These are phyloP conservation scores for Rhinoraja longicauda DNA, from an alignment of 2,797 vertebrate genomes.

Conservation along the genomic window DNA sequence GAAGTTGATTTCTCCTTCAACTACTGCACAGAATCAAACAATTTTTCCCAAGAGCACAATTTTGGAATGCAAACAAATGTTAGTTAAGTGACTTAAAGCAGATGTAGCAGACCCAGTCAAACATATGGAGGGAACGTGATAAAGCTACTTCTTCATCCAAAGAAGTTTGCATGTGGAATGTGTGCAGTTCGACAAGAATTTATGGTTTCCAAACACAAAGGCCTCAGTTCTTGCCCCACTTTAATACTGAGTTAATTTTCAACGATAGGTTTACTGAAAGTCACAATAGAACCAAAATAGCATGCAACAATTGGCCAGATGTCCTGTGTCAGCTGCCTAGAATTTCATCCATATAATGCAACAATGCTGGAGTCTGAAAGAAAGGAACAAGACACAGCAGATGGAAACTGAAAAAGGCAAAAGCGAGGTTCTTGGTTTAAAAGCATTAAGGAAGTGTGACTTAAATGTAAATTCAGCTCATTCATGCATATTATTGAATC, in stretches of 20 bases:
- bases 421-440: background rate
- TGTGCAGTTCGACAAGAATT: background rate
- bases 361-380: background rate
- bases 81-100: background rate
- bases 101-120: background rate
- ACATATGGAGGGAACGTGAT: background rate
- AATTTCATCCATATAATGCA: background rate
- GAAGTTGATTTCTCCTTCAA: background rate
- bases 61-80: background rate
- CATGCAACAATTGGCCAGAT: conserved; percentile 17
- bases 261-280: background rate
- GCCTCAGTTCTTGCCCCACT: background rate
- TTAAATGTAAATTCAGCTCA: background rate
- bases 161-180: background rate
- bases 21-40: background rate
- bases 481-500: background rate
- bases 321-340: background rate
- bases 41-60: background rate
- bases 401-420: background rate
- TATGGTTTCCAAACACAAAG: background rate
- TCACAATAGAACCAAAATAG: conserved; percentile 4
- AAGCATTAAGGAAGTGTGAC: background rate
- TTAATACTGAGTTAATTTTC: background rate
- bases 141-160: background rate
- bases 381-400: background rate